A percentile compares a stretch with the other conserved stretches of the same genome.
Evolutionary conservation across 2,113 vertebrate species (phyloP).

Genomic region (Excalfactoria chinensis): DNA sequence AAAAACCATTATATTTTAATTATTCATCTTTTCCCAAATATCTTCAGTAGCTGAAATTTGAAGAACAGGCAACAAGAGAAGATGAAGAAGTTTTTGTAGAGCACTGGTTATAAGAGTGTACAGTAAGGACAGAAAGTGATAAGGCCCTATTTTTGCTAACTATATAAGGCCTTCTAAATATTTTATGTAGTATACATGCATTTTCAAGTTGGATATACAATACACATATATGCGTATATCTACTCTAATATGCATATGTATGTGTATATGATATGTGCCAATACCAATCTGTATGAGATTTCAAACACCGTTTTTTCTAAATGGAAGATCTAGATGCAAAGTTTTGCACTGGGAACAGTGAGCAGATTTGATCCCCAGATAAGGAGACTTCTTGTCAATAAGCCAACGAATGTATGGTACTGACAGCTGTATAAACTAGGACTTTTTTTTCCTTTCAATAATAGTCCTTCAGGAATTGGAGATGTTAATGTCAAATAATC

Average conservation of each 20-base stretch:
- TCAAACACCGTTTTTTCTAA: not conserved
- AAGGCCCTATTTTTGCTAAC: not conserved
- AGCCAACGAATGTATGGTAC: not conserved
- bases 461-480: not conserved
- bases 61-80: not conserved
- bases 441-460: not conserved
- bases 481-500: not conserved
- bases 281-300: not conserved
- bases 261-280: not conserved
- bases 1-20: not conserved
- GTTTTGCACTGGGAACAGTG: not conserved
- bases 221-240: not conserved
- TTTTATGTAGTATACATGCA: not conserved
- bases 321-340: not conserved
- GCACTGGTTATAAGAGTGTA: not conserved
- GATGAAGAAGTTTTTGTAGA: not conserved
- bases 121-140: not conserved
- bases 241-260: not conserved
- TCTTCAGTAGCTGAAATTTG: not conserved
- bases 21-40: not conserved
- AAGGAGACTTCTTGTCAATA: not conserved
- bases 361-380: not conserved
- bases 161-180: not conserved
- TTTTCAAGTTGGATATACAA: not conserved
- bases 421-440: not conserved